Base-by-base conservation (phyloP, 2,113 vertebrate species). In the Anoplopoma fimbria region DNA sequence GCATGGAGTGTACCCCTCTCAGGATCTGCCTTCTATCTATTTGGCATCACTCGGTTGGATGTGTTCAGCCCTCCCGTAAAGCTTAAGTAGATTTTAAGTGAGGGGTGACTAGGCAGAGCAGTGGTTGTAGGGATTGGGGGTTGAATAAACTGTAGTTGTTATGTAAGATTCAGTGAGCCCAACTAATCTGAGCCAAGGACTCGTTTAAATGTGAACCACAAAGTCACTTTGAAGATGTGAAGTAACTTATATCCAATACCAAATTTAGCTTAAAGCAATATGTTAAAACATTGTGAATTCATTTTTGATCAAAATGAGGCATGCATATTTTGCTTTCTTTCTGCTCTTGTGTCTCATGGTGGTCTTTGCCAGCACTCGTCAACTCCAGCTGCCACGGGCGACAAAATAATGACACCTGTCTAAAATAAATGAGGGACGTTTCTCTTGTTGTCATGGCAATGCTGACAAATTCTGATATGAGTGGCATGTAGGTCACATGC, bases 331-430 rank as follows among this genome's bases (percentile, higher is more conserved):
- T 27, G 23, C n/a, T 47, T 65, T 81, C 7, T 72, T 45, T 31
- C n/a, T 0, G 8, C 38, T 34, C 47, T 61, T 65, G 8, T 69
- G 64, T 78, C 45, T 61, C 19, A 7, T 19, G 31, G 36, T 71
- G 23, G 19, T 75, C 61, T 58, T 0, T 51, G 23, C 23, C 33
- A 2, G 47, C 19, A 29, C 42, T 45, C 1, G 27, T 51, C 69
- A 60, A 61, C 60, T 31, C 25, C 23, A 81, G 17, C 69, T 58
- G 49, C 75, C 62, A 79, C 4, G 33, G 71, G 67, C 25, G 4
- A 77, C 74, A 65, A 73, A 65, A 81, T 85, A 82, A 84, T 67
- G 75, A 73, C 75, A 74, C 70, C 67, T 83, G 70, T 61, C 64
- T 82, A 27, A 14, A 21, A 76, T 57, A 62, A 75, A 78, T 36